Evolutionary conservation across 2,113 vertebrate species (phyloP).

Genomic region (Eclectus roratus): DNA sequence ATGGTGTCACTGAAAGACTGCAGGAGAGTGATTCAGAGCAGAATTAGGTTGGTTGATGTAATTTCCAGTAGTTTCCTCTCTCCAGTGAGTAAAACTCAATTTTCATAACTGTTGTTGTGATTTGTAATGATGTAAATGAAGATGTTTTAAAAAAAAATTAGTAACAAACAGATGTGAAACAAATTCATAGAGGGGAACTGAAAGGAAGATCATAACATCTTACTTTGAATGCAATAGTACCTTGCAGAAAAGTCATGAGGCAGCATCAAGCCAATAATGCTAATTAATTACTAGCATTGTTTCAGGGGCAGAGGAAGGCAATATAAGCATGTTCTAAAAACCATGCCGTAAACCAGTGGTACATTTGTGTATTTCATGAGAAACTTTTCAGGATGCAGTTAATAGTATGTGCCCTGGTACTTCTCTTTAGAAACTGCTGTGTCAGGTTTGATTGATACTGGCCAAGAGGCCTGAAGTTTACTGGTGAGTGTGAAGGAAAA

Average conservation of each 20-base stretch:
- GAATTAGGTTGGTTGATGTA: not conserved
- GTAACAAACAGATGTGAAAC: not conserved
- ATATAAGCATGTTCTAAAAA: not conserved
- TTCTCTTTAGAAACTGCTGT: not conserved
- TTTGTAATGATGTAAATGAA: not conserved
- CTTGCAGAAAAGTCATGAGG: not conserved
- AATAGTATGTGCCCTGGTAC: not conserved
- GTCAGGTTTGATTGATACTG: not conserved
- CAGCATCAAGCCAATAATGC: not conserved
- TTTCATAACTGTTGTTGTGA: not conserved
- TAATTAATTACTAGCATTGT: not conserved
- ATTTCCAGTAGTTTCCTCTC: not conserved
- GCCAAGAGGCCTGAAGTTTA: not conserved
- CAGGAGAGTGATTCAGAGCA: fast-evolving
- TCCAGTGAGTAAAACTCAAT: not conserved
- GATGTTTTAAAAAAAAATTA: not conserved
- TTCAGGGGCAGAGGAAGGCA: not conserved
- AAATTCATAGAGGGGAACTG: not conserved
- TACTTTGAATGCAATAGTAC: not conserved
- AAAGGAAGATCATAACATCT: not conserved
- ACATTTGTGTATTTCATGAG: not conserved
- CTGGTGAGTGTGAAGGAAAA: not conserved
- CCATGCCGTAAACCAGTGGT: not conserved
- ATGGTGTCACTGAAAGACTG: not conserved
- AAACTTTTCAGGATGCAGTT: not conserved